Base-by-base conservation (phyloP, 1,140 invertebrate genomes). In the Euwallacea similis region DNA sequence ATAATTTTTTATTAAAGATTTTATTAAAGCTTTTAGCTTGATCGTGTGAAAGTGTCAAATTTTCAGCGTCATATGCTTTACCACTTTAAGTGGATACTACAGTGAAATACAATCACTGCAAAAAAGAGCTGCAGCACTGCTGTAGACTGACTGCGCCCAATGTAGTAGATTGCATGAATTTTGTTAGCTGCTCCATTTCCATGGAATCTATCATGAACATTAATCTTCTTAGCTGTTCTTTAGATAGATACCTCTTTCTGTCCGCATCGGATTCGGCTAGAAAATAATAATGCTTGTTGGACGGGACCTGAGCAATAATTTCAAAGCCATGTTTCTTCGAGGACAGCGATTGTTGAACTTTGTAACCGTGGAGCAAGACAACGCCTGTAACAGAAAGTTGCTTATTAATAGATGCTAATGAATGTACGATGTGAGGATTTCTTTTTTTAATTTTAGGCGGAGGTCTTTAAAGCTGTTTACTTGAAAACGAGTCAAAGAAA, bases 221-320 rank as follows among this genome's bases (percentile, higher is more conserved):
- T 33, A 72, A 73, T 80, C 80, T 33, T 33, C 21, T 33, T 33
- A 33, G 21, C 21, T 33, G 4, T 33, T 33, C 21, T 33, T 33
- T 33, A 33, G 21, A 33, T 33, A 33, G 21, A 33, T 33, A 98
- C 96, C 95, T 90, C 85, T 96, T 96, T 81, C 93, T 95, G 78
- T 98, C 96, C 84, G 94, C 93, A 82, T 98, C 95, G 8, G 93
- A 93, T 77, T 98, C 96, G 2, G 95, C 92, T 79, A 93, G 90
- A 83, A 98, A 97, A 79, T 93, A 95, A 80, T 96, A 97, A 80
- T 91, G 91, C 76, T 93, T 87, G 79, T 96, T 90, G 75, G 91
- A 91, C 0, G 90, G 84, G 76, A 96, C 93, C 4, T 94, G 92
- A 46, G 97, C 94, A 77, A 94, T 87, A 42, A 97, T 87, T 83